These are phyloP conservation scores for Biston stratarius DNA, from an alignment of 2,888 invertebrate species.

Conservation along the genomic window DNA sequence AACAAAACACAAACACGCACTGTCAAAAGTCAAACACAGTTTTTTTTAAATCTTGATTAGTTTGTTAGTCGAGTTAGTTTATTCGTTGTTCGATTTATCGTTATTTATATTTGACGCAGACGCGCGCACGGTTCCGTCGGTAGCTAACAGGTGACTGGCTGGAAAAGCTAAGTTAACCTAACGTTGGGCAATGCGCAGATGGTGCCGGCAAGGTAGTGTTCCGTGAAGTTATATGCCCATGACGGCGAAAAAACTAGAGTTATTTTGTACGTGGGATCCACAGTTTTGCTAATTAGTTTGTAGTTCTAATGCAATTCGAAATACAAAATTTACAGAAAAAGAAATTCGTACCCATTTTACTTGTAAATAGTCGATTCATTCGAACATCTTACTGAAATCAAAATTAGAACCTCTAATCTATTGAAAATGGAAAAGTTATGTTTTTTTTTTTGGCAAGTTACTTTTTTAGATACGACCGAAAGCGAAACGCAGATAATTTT, in stretches of 20 bases:
- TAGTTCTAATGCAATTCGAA: conserved; percentile 5
- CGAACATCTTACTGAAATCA: neutral
- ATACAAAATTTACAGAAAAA: neutral
- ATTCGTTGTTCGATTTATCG: conserved; percentile 62
- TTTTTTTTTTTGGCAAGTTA: no score
- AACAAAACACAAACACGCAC: conserved; percentile 57
- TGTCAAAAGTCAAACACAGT: conserved; percentile 50
- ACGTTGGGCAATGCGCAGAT: conserved; percentile 22
- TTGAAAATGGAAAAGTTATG: no score
- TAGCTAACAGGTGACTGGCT: conserved; percentile 81
- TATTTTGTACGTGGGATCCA: conserved; percentile 67
- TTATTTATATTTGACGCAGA: conserved; percentile 53
- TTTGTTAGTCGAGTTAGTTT: conserved; percentile 67
- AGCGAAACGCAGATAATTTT: no score
- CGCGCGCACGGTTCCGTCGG: conserved; percentile 74
- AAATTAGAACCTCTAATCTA: no score
- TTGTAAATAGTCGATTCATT: neutral
- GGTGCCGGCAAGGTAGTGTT: conserved; percentile 26
- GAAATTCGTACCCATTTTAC: neutral
- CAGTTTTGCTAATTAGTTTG: conserved; percentile 38
- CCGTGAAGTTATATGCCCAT: conserved; percentile 61
- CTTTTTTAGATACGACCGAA: no score
- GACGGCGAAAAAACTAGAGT: conserved; percentile 66
- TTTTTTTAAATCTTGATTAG: conserved; percentile 55
- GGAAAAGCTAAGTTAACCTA: conserved; percentile 31